phyloP scores from a whole-genome alignment of 2,797 vertebrate genomes.

The Gadopsis bispinosus region DNA sequence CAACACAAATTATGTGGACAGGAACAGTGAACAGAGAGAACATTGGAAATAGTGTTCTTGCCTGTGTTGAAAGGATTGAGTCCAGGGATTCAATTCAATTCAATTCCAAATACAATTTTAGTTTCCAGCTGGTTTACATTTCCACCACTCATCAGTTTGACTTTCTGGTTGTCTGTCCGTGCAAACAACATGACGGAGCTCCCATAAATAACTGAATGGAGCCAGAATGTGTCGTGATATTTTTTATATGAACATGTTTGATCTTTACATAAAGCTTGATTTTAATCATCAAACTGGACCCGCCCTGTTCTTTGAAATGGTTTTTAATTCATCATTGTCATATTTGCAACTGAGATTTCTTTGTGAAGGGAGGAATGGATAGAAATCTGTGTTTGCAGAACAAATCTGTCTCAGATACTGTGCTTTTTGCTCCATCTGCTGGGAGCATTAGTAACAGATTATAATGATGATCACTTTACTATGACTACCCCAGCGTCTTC shows the following conservation, averaged over 20 bases:
- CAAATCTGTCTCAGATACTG: background rate
- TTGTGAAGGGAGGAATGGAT: background rate
- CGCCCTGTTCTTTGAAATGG: background rate
- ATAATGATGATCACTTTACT: background rate
- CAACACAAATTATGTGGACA: background rate
- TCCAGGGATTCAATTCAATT: background rate
- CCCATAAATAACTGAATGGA: constrained; percentile 6
- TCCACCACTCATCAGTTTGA: constrained; percentile 18
- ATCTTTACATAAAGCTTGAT: background rate
- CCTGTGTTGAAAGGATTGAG: background rate
- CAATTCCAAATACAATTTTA: background rate
- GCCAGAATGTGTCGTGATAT: constrained; percentile 5
- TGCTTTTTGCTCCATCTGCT: background rate
- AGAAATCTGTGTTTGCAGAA: background rate
- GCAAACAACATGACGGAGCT: constrained; percentile 6
- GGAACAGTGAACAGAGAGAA: background rate
- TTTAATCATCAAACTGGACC: background rate
- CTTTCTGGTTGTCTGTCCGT: constrained; percentile 21
- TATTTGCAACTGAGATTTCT: background rate
- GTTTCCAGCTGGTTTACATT: constrained; percentile 13
- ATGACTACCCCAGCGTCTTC: background rate
- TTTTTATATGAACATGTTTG: background rate
- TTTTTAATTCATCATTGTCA: background rate
- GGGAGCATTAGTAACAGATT: background rate
- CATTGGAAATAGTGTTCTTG: background rate